Conservation (phyloP, 1,140 invertebrate genomes). For the Lysiphlebus fabarum region DNA sequence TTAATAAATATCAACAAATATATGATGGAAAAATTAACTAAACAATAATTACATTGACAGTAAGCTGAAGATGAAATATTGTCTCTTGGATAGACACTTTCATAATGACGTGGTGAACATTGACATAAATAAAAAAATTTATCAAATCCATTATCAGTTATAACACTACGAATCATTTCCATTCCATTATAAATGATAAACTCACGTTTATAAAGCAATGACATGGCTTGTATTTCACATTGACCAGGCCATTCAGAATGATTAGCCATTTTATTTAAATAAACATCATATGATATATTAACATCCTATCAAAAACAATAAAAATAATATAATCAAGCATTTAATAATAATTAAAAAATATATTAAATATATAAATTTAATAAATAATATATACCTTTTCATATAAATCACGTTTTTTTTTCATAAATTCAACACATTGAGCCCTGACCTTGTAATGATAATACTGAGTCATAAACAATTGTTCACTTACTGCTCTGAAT, state of each 20-base stretch:
- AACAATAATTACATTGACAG: slow-evolving; percentile 87
- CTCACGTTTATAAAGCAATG: too few relatives aligned
- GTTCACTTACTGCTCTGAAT: slow-evolving; percentile 81
- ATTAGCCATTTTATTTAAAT: too few relatives aligned
- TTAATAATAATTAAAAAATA: slow-evolving; percentile 25
- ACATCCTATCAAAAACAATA: slow-evolving; percentile 49
- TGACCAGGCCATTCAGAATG: too few relatives aligned
- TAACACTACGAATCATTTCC: too few relatives aligned
- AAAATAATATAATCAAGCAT: slow-evolving; percentile 19
- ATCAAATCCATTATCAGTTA: too few relatives aligned
- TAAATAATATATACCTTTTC: slow-evolving; percentile 48
- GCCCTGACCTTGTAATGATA: slow-evolving; percentile 70
- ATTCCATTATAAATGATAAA: too few relatives aligned
- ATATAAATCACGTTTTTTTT: slow-evolving; percentile 58
- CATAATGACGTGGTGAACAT: slow-evolving; percentile 33
- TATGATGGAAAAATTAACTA: too few relatives aligned
- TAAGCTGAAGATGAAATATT: slow-evolving; percentile 70
- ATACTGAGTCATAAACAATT: slow-evolving; percentile 76
- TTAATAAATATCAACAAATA: neutral
- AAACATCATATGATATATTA: slow-evolving; percentile 34
- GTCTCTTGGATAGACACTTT: slow-evolving; percentile 72
- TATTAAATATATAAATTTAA: slow-evolving; percentile 29
- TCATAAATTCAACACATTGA: slow-evolving; percentile 71
- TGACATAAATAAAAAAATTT: too few relatives aligned
- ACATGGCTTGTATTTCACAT: too few relatives aligned